Evolutionary conservation across 2,888 invertebrate species (phyloP).

Genomic region (Pseudolycoriella hygida): DNA sequence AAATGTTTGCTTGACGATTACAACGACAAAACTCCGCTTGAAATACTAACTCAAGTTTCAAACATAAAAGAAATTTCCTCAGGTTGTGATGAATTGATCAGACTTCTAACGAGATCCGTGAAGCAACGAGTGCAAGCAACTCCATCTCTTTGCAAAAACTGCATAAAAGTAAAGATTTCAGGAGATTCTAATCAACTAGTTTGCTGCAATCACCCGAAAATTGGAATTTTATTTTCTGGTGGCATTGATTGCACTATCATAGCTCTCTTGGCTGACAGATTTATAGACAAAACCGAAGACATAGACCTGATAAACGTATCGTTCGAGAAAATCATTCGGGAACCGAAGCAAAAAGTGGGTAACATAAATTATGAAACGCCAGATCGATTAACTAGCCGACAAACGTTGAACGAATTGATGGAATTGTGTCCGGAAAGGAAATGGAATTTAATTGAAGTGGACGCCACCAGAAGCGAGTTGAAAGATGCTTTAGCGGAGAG

Average conservation of each 20-base stretch:
- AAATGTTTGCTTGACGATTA: conserved; percentile 10
- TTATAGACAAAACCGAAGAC: conserved; percentile 39
- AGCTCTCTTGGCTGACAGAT: conserved; percentile 59
- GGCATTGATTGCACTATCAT: conserved; percentile 91
- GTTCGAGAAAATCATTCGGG: conserved; percentile 41
- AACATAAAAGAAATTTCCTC: conserved; percentile 22
- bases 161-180: conserved; percentile 23
- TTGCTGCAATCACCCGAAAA: conserved; percentile 41
- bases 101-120: conserved; percentile 39
- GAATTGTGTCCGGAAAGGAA: conserved; percentile 42
- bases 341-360: conserved; percentile 13
- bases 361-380: conserved; percentile 47
- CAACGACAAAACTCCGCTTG: conserved; percentile 19
- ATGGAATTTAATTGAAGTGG: conserved; percentile 74
- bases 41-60: conserved; percentile 29
- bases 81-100: conserved; percentile 31
- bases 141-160: conserved; percentile 42
- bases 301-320: conserved; percentile 94
- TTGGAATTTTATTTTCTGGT: conserved; percentile 85
- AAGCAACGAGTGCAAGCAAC: conserved; percentile 39
- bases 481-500: conserved; percentile 32
- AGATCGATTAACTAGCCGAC: conserved; percentile 62
- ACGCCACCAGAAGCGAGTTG: conserved; percentile 51
- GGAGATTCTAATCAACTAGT: not conserved
- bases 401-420: conserved; percentile 50